Conservation (phyloP, 2,797 vertebrate species). For the Cottoperca gobio region DNA sequence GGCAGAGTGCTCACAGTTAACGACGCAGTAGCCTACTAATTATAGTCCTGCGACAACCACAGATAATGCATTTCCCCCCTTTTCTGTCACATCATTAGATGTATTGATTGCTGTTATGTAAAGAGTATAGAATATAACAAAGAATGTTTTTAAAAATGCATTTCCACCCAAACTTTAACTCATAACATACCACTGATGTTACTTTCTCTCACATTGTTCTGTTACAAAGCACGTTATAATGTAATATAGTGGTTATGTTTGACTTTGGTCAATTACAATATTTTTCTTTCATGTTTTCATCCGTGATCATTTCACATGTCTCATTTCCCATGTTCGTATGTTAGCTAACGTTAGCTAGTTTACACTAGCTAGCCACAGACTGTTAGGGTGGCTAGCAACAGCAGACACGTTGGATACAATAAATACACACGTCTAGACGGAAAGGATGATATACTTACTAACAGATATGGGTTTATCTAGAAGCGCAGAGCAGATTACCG, state of each 20-base stretch:
- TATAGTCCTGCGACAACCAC: no score
- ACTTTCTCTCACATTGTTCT: neutral
- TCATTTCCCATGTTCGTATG: neutral
- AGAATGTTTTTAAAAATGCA: no score
- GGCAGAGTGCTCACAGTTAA: no score
- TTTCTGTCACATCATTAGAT: no score
- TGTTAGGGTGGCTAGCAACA: conserved; percentile 24
- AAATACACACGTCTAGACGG: neutral
- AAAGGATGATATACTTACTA: conserved; percentile 41
- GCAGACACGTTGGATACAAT: conserved; percentile 27
- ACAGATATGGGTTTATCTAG: conserved; percentile 8
- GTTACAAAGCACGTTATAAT: neutral
- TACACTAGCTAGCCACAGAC: neutral
- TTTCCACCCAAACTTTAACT: no score
- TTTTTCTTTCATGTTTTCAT: neutral
- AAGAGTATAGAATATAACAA: no score
- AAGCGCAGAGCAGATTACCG: neutral
- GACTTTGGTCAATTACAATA: fast-evolving
- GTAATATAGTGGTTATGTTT: fast-evolving
- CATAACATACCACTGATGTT: neutral
- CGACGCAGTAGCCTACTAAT: no score
- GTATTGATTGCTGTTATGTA: no score
- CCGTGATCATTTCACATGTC: neutral
- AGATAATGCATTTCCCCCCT: no score
- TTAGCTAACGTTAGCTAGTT: neutral